phyloP scores from a whole-genome alignment of 1,140 invertebrate genomes.

The Drosophila nasuta region DNA sequence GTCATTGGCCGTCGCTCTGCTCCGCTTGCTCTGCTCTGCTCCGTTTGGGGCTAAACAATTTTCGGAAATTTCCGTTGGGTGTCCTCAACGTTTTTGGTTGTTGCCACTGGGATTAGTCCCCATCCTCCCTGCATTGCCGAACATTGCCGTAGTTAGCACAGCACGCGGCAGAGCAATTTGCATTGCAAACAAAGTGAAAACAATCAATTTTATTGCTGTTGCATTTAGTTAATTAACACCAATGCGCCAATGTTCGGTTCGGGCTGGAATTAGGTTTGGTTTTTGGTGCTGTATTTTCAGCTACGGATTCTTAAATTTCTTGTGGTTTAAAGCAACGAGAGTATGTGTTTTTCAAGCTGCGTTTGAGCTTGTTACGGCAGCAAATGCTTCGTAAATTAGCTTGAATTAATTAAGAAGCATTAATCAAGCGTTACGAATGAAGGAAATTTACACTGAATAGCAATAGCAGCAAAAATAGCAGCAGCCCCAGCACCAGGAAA shows the following conservation, averaged over 20 bases:
- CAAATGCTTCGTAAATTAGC: constrained; percentile 65
- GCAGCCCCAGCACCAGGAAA: constrained; percentile 35
- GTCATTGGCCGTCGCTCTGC: constrained; percentile 54
- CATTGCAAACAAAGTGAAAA: constrained; percentile 84
- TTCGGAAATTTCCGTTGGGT: constrained; percentile 69
- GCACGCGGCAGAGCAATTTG: constrained; percentile 67
- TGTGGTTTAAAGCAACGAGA: constrained; percentile 36
- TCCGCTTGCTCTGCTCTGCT: too few relatives aligned
- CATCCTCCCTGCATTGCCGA: neutral
- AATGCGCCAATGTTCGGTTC: constrained; percentile 54
- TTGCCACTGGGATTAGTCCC: constrained; percentile 59
- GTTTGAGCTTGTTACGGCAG: neutral
- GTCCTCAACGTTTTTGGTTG: constrained; percentile 66
- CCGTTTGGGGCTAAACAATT: constrained; percentile 62
- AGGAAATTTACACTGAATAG: constrained; percentile 55
- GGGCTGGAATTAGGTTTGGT: constrained; percentile 11
- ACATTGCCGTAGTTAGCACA: constrained; percentile 17
- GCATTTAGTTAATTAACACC: constrained; percentile 84
- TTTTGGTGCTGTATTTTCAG: constrained; percentile 18
- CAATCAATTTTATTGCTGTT: constrained; percentile 83
- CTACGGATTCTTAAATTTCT: constrained; percentile 45
- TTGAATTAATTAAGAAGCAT: constrained; percentile 78
- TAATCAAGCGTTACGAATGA: constrained; percentile 66
- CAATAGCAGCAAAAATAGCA: neutral
- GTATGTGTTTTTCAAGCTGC: neutral